phyloP scores from a whole-genome alignment of 2,113 vertebrate genomes.

The Pseudopodoces humilis region DNA sequence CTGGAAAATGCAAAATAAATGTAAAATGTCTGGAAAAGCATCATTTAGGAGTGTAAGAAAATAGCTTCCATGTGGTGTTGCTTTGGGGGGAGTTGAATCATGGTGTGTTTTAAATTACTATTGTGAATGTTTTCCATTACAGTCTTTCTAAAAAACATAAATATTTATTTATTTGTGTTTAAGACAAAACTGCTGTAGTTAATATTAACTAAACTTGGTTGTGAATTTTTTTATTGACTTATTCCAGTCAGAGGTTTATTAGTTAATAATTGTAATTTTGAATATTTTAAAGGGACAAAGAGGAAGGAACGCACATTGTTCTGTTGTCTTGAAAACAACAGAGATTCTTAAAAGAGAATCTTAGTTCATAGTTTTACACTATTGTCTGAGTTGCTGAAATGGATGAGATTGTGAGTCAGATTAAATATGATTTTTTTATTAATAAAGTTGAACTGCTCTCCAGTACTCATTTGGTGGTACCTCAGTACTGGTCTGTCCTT shows the following conservation, averaged over 20 bases:
- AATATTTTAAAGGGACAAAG: background rate
- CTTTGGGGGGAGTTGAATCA: background rate
- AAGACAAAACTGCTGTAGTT: background rate
- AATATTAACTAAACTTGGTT: background rate
- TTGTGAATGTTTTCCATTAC: background rate
- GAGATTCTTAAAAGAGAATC: background rate
- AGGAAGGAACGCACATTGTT: background rate
- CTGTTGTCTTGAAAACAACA: background rate
- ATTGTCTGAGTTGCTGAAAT: background rate
- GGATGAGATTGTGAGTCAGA: background rate
- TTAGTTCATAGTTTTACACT: background rate
- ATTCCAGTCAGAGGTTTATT: background rate
- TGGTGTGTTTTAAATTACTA: background rate
- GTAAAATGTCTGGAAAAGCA: constrained; percentile 24
- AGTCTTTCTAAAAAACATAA: background rate
- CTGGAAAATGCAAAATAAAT: constrained; percentile 4
- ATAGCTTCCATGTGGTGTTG: background rate
- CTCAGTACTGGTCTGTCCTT: background rate
- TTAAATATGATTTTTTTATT: background rate
- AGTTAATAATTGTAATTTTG: background rate
- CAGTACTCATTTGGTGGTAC: background rate
- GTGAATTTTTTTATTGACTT: background rate
- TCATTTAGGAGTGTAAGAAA: constrained; percentile 1
- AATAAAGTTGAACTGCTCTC: background rate
- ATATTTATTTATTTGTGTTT: background rate